phyloP scores from a whole-genome alignment of 2,888 invertebrate genomes.

The Digitonthophagus gazella region DNA sequence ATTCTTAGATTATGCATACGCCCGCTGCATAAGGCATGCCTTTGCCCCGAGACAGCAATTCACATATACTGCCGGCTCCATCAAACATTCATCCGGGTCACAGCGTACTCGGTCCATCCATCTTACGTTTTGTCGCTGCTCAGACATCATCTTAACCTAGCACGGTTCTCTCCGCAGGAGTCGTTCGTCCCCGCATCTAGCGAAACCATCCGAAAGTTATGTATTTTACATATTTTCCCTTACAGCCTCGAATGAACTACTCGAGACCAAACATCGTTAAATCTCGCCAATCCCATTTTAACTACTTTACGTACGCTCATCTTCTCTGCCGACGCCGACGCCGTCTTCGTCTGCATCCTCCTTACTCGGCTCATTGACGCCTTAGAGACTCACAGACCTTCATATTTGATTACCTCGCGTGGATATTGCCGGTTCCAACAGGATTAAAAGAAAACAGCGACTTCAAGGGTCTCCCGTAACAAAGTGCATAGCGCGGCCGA shows the following conservation, averaged over 20 bases:
- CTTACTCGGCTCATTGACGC: background rate
- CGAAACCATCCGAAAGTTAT: constrained; percentile 12
- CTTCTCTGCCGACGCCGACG: background rate
- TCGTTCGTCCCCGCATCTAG: background rate
- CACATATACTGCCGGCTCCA: constrained; percentile 43
- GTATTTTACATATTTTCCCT: constrained; percentile 14
- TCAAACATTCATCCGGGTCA: constrained; percentile 49
- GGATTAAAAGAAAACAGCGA: background rate
- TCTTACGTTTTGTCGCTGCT: constrained; percentile 44
- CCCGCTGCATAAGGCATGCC: constrained; percentile 45
- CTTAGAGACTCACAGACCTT: background rate
- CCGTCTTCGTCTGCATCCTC: background rate
- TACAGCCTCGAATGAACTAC: constrained; percentile 9
- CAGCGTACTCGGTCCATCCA: constrained; percentile 42
- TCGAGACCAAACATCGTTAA: constrained; percentile 9
- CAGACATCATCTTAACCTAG: constrained; percentile 31
- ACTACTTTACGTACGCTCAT: background rate
- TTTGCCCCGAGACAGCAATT: constrained; percentile 42
- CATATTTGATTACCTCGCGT: background rate
- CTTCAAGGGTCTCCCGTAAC: background rate
- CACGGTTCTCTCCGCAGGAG: constrained; percentile 12
- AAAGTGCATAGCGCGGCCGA: background rate
- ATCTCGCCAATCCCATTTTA: constrained; percentile 3
- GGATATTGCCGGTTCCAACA: background rate
- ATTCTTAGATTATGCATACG: constrained; percentile 44